These are phyloP conservation scores for Zoanthus solanderi DNA, from an alignment of 92 coral and sea anemone genomes.

Conservation along the genomic window DNA sequence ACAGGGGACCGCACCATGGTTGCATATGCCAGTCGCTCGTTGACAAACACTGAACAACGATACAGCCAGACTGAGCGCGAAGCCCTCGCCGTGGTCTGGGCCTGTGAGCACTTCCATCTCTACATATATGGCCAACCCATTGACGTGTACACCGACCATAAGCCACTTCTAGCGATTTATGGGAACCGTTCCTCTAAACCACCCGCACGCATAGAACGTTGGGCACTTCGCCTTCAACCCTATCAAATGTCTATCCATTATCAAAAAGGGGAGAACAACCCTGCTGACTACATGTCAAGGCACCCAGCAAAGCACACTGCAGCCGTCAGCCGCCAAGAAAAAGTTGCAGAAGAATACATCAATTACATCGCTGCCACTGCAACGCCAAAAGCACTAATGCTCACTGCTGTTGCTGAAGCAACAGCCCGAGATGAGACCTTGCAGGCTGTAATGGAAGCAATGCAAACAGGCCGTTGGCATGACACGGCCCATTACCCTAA, in stretches of 20 bases:
- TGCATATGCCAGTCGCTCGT: not conserved
- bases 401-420: not conserved
- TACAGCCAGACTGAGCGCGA: slow-evolving; percentile 56
- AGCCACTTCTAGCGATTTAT: not conserved
- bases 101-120: slow-evolving; percentile 50
- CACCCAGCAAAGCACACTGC: not conserved
- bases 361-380: too few species aligned
- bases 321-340: slow-evolving; percentile 7
- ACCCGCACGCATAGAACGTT: slow-evolving; percentile 26
- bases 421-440: slow-evolving; percentile 3
- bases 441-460: not conserved
- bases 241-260: slow-evolving; percentile 9
- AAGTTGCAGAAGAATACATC: too few species aligned
- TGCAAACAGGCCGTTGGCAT: not conserved
- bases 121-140: slow-evolving; percentile 31
- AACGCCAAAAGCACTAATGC: not conserved
- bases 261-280: slow-evolving; percentile 18
- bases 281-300: slow-evolving; percentile 25
- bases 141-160: slow-evolving; percentile 13
- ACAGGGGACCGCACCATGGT: slow-evolving; percentile 57
- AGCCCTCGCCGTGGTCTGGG: slow-evolving; percentile 61
- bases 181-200: slow-evolving; percentile 4
- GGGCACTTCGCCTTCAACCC: slow-evolving; percentile 30
- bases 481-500: not conserved
- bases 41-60: not conserved